Evolutionary conservation across 2,888 invertebrate genomes (phyloP).

Genomic region (Acanthosoma haemorrhoidale): DNA sequence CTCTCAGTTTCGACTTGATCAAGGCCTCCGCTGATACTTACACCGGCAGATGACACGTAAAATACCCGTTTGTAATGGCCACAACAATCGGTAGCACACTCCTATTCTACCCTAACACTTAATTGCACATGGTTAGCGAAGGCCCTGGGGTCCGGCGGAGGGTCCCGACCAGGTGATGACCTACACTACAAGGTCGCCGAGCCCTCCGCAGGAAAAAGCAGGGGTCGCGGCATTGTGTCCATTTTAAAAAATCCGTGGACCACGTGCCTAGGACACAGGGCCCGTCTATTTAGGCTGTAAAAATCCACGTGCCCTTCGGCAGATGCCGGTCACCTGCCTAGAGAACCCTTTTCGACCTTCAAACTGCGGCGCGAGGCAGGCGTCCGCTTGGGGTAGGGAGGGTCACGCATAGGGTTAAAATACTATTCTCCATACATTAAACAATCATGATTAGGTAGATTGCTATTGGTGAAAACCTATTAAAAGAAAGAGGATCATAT

Average conservation of each 20-base stretch:
- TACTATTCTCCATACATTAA: too few relatives aligned
- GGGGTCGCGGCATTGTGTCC: background rate
- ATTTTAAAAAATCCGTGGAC: background rate
- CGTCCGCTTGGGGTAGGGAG: too few relatives aligned
- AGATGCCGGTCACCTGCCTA: background rate
- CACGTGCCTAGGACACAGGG: slow-evolving; percentile 5
- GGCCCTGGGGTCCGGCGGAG: background rate
- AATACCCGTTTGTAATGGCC: background rate
- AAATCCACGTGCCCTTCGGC: background rate
- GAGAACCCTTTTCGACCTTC: background rate
- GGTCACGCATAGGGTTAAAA: too few relatives aligned
- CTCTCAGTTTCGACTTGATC: too few relatives aligned
- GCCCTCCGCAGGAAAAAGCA: too few relatives aligned
- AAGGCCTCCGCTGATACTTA: too few relatives aligned
- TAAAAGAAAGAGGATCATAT: too few relatives aligned
- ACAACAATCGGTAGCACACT: background rate
- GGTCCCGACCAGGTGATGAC: background rate
- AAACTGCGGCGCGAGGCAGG: background rate
- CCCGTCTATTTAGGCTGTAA: background rate
- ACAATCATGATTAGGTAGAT: too few relatives aligned
- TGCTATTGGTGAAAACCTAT: too few relatives aligned
- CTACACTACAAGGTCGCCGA: background rate
- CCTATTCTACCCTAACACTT: background rate
- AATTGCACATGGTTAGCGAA: background rate
- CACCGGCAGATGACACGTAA: too few relatives aligned